These are phyloP conservation scores for Acleris laterana DNA, from an alignment of 2,888 invertebrate genomes.

Conservation along the genomic window DNA sequence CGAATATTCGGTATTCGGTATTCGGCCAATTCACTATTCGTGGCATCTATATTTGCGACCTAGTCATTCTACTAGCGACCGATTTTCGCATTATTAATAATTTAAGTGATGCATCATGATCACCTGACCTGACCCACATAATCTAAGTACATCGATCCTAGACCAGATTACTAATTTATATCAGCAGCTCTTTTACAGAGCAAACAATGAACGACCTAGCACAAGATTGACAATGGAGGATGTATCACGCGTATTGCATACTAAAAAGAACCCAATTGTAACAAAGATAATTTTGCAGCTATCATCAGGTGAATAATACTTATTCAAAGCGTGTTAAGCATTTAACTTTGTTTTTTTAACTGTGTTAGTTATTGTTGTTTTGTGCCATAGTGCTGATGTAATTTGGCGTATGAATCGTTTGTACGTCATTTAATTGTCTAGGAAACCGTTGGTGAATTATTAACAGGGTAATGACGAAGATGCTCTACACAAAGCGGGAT, in stretches of 20 bases:
- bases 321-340: no score
- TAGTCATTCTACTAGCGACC: no score
- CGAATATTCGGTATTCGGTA: no score
- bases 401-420: background rate
- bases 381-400: background rate
- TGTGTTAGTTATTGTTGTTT: background rate
- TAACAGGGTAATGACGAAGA: background rate
- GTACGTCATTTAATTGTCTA: slow-evolving; percentile 15
- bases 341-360: background rate
- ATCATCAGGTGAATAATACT: background rate
- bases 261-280: slow-evolving; percentile 32
- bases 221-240: slow-evolving; percentile 39
- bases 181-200: slow-evolving; percentile 27
- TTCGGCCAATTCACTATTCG: no score
- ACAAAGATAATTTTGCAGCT: slow-evolving; percentile 20
- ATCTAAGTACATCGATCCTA: background rate
- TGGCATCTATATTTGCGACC: no score
- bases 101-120: no score
- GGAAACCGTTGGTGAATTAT: slow-evolving; percentile 6
- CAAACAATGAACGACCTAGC: slow-evolving; percentile 46
- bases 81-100: no score
- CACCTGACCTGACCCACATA: background rate
- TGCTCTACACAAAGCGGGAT: background rate
- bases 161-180: slow-evolving; percentile 21
- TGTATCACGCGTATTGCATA: slow-evolving; percentile 32